Percentiles rank a stretch among this genome's conserved stretches.
These are phyloP conservation scores for Trematocara variabile DNA, from an alignment of 2,113 vertebrate genomes.

Conservation along the genomic window DNA sequence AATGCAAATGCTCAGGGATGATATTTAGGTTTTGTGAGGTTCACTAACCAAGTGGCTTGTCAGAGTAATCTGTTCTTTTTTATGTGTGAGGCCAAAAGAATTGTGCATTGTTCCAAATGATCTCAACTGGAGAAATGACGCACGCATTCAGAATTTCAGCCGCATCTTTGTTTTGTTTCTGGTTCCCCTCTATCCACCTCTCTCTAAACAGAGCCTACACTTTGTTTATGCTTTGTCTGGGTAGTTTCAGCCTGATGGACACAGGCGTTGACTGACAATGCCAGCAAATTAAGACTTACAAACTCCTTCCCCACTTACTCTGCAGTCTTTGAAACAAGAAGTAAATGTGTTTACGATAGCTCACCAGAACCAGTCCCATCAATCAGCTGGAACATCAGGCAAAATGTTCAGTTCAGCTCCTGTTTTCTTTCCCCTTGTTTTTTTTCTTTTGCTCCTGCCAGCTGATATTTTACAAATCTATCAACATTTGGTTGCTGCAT, in stretches of 20 bases:
- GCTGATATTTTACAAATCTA: not conserved
- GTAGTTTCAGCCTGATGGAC: conserved; percentile 18
- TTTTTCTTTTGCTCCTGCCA: not conserved
- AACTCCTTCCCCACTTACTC: conserved; percentile 34
- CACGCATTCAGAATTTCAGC: not conserved
- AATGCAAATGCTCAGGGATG: not conserved
- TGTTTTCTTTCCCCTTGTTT: not conserved
- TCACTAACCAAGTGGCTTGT: not conserved
- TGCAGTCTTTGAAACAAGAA: conserved; percentile 23
- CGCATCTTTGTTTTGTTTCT: conserved; percentile 12
- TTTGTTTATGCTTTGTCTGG: conserved; percentile 35
- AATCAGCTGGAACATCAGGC: conserved; percentile 23
- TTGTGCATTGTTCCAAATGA: conserved; percentile 3
- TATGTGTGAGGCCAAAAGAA: conserved; percentile 28
- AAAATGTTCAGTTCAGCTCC: conserved; percentile 1
- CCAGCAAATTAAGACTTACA: conserved; percentile 55
- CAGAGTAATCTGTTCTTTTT: not conserved
- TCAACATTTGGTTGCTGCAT: conserved; percentile 1
- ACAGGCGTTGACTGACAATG: conserved; percentile 45
- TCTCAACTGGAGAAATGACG: not conserved
- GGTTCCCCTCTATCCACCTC: not conserved
- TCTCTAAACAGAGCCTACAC: conserved; percentile 18
- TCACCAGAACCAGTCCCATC: conserved; percentile 19
- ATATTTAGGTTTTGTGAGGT: not conserved
- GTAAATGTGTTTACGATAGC: conserved; percentile 27